Evolutionary conservation across 2,113 vertebrate species (phyloP).

Genomic region (Helogale parvula): DNA sequence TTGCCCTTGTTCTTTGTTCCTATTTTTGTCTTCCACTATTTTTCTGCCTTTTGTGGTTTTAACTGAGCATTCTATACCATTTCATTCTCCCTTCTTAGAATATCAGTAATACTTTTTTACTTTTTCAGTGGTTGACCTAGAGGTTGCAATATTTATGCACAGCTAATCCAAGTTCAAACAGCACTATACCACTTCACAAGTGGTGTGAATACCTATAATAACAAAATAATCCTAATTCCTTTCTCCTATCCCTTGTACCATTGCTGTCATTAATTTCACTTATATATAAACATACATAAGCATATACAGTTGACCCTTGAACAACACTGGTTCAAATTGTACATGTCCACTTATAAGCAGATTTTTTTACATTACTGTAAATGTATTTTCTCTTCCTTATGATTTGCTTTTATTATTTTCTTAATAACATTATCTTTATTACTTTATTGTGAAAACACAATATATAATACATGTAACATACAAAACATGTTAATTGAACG

Average conservation of each 20-base stretch:
- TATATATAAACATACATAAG: neutral
- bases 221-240: neutral
- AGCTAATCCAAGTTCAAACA: conserved; percentile 16
- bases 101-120: neutral
- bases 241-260: neutral
- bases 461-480: neutral
- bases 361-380: neutral
- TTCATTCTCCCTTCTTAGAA: neutral
- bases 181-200: neutral
- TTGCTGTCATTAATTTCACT: neutral
- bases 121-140: neutral
- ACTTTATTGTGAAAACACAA: neutral
- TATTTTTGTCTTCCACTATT: neutral
- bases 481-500: neutral
- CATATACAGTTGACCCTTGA: neutral
- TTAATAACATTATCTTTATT: neutral
- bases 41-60: neutral
- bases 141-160: neutral
- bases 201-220: neutral
- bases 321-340: neutral
- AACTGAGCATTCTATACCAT: neutral
- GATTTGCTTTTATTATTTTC: neutral
- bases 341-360: neutral
- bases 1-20: neutral
- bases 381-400: neutral